These are phyloP conservation scores for Perizoma affinitatum DNA, from an alignment of 2,888 invertebrate species.

Conservation along the genomic window DNA sequence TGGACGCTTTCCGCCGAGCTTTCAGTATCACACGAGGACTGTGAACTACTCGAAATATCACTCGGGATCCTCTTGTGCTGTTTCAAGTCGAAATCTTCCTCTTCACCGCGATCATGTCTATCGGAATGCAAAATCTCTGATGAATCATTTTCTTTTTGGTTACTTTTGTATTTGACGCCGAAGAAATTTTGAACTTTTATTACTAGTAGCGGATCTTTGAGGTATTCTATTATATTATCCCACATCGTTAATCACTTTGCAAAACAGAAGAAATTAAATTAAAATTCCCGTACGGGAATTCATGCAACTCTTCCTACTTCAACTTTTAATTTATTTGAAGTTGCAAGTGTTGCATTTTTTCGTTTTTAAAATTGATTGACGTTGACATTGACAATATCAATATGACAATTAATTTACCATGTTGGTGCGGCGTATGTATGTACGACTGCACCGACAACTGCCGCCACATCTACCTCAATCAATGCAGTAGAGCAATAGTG, in stretches of 20 bases:
- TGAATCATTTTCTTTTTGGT: constrained; percentile 51
- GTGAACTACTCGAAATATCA: constrained; percentile 69
- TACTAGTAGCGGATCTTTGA: constrained; percentile 90
- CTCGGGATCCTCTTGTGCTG: constrained; percentile 71
- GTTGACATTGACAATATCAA: no score
- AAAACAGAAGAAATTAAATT: no score
- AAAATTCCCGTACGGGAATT: no score
- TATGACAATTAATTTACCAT: no score
- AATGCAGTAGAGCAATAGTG: no score
- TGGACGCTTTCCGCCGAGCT: constrained; percentile 61
- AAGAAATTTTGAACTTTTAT: constrained; percentile 91
- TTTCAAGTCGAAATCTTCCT: constrained; percentile 54
- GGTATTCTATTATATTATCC: constrained; percentile 84
- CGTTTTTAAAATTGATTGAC: no score
- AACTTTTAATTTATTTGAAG: no score
- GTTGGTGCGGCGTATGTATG: no score
- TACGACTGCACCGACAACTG: no score
- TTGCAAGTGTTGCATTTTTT: no score
- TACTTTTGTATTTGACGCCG: constrained; percentile 85
- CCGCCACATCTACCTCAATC: no score
- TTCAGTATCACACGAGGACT: constrained; percentile 71
- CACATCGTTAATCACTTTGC: constrained; percentile 56
- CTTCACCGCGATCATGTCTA: constrained; percentile 52
- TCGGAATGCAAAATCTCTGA: constrained; percentile 61
- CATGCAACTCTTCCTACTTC: no score